These are phyloP conservation scores for Haliclona indistincta DNA, from an alignment of 37 sponge, comb jelly and placozoan genomes.

Conservation along the genomic window DNA sequence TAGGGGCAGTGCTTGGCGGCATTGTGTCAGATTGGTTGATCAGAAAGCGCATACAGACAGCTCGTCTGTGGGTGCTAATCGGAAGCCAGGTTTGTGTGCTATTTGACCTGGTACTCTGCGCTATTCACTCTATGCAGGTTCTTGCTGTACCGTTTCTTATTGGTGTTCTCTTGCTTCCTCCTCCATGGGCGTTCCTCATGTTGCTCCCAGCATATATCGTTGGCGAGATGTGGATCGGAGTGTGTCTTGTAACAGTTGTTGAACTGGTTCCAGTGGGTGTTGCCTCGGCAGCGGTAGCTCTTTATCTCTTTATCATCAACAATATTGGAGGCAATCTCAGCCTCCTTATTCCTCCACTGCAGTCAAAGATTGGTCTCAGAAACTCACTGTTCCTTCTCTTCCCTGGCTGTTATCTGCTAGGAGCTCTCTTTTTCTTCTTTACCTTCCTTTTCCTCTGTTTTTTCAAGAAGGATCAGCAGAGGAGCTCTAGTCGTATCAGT, in stretches of 20 bases:
- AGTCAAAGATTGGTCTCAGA: too few species aligned
- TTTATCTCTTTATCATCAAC: conserved; percentile 78
- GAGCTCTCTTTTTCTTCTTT: too few species aligned
- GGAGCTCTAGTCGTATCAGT: too few species aligned
- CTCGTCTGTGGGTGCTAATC: conserved; percentile 75
- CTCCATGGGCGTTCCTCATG: too few species aligned
- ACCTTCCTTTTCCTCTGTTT: too few species aligned
- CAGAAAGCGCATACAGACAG: conserved; percentile 5
- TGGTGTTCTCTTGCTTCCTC: too few species aligned
- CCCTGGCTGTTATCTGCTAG: too few species aligned
- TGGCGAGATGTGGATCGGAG: too few species aligned
- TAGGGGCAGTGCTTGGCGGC: conserved; percentile 78
- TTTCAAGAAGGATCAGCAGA: too few species aligned
- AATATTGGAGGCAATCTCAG: conserved; percentile 59
- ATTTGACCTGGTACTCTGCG: conserved; percentile 60
- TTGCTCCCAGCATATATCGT: too few species aligned
- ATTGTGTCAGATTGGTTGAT: conserved; percentile 63
- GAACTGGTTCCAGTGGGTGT: conserved; percentile 47
- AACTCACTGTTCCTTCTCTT: too few species aligned
- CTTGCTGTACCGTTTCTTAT: conserved; percentile 69
- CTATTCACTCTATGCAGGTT: conserved; percentile 35
- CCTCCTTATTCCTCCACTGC: conserved; percentile 41
- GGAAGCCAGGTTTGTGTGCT: conserved; percentile 58
- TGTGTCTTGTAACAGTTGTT: too few species aligned
- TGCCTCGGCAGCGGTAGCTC: conserved; percentile 43